phyloP scores from a whole-genome alignment of 2,797 vertebrate genomes.

The Chelon labrosus region DNA sequence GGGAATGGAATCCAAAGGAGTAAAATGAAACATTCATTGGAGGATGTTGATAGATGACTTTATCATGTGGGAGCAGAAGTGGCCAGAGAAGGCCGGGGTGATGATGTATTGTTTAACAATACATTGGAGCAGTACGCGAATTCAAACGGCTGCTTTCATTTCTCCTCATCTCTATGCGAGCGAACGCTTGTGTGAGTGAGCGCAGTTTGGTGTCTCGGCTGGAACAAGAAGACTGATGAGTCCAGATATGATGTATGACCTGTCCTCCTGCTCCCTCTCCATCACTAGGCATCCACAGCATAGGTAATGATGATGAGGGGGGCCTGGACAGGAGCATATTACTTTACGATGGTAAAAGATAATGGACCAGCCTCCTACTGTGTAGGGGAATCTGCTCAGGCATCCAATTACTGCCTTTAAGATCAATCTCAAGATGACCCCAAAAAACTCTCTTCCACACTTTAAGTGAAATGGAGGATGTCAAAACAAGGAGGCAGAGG shows the following conservation, averaged over 20 bases:
- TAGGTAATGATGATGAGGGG: slow-evolving; percentile 82
- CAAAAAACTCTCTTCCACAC: slow-evolving; percentile 66
- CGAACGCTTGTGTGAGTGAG: slow-evolving; percentile 66
- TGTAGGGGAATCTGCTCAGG: slow-evolving; percentile 75
- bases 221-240: slow-evolving; percentile 79
- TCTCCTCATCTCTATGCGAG: slow-evolving; percentile 72
- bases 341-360: slow-evolving; percentile 76
- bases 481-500: slow-evolving; percentile 31
- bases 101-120: slow-evolving; percentile 84
- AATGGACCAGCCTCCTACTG: slow-evolving; percentile 80
- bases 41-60: slow-evolving; percentile 80
- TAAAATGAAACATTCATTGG: slow-evolving; percentile 77
- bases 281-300: slow-evolving; percentile 75
- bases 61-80: slow-evolving; percentile 75
- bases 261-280: slow-evolving; percentile 75
- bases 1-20: slow-evolving; percentile 67
- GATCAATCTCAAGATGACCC: slow-evolving; percentile 79
- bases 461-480: slow-evolving; percentile 47
- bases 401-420: slow-evolving; percentile 82
- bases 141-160: slow-evolving; percentile 79
- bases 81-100: slow-evolving; percentile 73
- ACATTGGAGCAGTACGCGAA: slow-evolving; percentile 73
- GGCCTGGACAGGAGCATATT: slow-evolving; percentile 74
- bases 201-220: slow-evolving; percentile 74
- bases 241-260: slow-evolving; percentile 81